These are phyloP conservation scores for Hirtodrosophila trivittata DNA, from an alignment of 2,888 invertebrate genomes.

Conservation along the genomic window DNA sequence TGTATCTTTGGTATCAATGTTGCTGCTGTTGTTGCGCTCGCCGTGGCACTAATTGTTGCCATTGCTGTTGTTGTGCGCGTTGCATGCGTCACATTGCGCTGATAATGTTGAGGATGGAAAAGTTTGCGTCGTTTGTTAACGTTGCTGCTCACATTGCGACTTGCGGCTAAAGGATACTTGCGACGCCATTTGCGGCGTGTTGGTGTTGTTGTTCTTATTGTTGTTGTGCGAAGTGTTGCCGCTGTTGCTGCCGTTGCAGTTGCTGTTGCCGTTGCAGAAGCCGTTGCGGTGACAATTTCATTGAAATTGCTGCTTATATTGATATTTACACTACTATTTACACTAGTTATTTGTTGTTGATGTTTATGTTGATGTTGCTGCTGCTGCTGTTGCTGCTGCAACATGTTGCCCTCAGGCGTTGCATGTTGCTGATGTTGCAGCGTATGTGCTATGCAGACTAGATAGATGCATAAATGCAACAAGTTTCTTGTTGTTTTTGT, in stretches of 20 bases:
- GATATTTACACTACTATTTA: slow-evolving; percentile 80
- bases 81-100: slow-evolving; percentile 72
- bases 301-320: slow-evolving; percentile 70
- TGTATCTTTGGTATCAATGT: slow-evolving; percentile 58
- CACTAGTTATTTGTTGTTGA: slow-evolving; percentile 59
- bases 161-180: slow-evolving; percentile 55
- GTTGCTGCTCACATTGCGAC: slow-evolving; percentile 41
- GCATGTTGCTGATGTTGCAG: slow-evolving; percentile 54
- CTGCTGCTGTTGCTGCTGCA: slow-evolving; percentile 53
- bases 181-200: slow-evolving; percentile 74
- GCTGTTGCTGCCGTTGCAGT: slow-evolving; percentile 32
- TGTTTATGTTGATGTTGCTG: slow-evolving; percentile 36
- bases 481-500: slow-evolving; percentile 42
- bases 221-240: slow-evolving; percentile 25
- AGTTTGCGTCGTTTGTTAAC: slow-evolving; percentile 71
- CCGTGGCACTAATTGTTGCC: slow-evolving; percentile 50
- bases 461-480: slow-evolving; percentile 65
- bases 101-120: slow-evolving; percentile 54
- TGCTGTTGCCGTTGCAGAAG: slow-evolving; percentile 40
- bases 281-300: slow-evolving; percentile 71
- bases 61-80: slow-evolving; percentile 68
- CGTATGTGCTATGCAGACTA: slow-evolving; percentile 67
- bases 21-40: slow-evolving; percentile 51
- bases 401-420: slow-evolving; percentile 64
- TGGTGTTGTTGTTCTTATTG: slow-evolving; percentile 42